Evolutionary conservation across 2,888 invertebrate species (phyloP), one percentile per base, ranked within the genome.

Genomic region (Venustoraphidia nigricollis): DNA sequence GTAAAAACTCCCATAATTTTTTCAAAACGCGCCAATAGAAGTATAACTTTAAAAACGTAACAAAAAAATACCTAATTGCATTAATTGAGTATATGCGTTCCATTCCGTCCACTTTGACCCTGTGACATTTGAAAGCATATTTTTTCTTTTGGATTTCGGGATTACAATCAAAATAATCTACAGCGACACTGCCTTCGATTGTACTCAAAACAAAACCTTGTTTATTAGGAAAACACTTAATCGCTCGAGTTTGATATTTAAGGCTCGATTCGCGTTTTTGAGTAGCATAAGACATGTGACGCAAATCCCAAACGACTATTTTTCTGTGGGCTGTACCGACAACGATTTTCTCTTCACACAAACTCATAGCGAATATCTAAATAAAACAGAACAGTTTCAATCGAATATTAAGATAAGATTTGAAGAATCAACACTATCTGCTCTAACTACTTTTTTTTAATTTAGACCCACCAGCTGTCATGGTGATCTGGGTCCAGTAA

Each of bases 11-110:
- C 4, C 2, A 9, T 41, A 17, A 17, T 17, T 17, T 17, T 17
- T 17, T 17, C 17, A 17, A 3, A 17, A 17, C 17, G 27, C 27
- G 6, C 27, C 27, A 27, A 27, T 6, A 27, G 6, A 27, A 17
- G 17, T 17, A 17, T 17, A 17, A 17, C 17, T 9, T 37, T 6
- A 27, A 27, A 27, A 27, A 27, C 27, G 27, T 27, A 4, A 17
- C n/a, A 45, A 36, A 37, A 14, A 48, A 46, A 56, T 56, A 73
- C 73, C 72, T 79, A 47, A 98, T 91, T 5, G 97, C 93, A 69
- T 98, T 98, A 0, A 98, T 96, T 3, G 98, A 97, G 69, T 91
- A 96, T 59, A 98, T 95, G 58, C 87, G 81, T 66, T 98, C 98
- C 45, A 91, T 75, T n/a, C 86, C 88, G 58, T 86, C 83, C 64